phyloP scores from a whole-genome alignment of 2,797 vertebrate genomes.

The Sorex maritimensis region DNA sequence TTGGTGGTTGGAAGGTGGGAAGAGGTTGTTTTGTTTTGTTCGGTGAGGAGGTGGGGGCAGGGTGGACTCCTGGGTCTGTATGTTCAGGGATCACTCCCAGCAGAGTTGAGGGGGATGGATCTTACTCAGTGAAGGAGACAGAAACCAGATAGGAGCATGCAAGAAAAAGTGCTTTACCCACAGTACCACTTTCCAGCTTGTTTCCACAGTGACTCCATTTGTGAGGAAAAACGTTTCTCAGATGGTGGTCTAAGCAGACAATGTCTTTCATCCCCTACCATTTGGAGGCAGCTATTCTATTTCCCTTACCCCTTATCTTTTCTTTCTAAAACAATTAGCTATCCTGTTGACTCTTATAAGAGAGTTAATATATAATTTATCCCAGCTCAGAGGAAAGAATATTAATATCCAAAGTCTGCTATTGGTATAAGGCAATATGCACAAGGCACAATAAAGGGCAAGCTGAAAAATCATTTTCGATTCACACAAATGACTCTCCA shows the following conservation, averaged over 20 bases:
- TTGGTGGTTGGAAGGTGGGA: too few species aligned
- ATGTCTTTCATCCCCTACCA: background rate
- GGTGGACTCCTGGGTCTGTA: too few species aligned
- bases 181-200: background rate
- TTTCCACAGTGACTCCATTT: background rate
- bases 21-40: too few species aligned
- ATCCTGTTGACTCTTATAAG: constrained; percentile 4
- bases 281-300: background rate
- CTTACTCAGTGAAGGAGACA: too few species aligned
- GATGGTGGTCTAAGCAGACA: background rate
- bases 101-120: too few species aligned
- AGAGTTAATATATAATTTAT: constrained; percentile 17
- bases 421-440: background rate
- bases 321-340: constrained; percentile 52
- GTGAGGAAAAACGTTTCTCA: constrained; percentile 30
- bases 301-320: constrained; percentile 16
- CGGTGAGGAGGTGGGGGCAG: too few species aligned
- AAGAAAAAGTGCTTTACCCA: too few species aligned
- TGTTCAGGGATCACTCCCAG: too few species aligned
- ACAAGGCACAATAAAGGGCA: constrained; percentile 43
- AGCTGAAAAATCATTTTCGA: constrained; percentile 46
- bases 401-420: constrained; percentile 40
- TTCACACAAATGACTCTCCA: background rate
- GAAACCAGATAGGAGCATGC: too few species aligned
- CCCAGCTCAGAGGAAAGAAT: constrained; percentile 61